Evolutionary conservation across 92 coral and sea anemone species (phyloP).

Genomic region (Nematostella vectensis): DNA sequence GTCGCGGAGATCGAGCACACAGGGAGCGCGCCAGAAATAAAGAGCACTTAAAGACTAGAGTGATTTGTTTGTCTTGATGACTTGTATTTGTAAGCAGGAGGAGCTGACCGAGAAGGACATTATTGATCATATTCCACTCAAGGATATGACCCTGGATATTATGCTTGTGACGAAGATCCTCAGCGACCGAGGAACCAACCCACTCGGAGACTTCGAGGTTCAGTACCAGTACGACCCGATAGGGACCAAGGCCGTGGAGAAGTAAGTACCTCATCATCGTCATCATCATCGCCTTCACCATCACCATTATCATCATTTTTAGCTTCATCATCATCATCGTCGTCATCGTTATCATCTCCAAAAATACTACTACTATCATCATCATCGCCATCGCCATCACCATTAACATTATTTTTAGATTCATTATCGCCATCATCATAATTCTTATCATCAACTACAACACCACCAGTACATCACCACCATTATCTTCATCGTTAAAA

Average conservation of each 20-base stretch:
- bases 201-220: constrained; percentile 93
- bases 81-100: constrained; percentile 22
- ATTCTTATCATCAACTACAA: too few relatives aligned
- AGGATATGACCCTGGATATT: constrained; percentile 93
- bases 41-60: too few relatives aligned
- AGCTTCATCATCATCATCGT: neutral
- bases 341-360: neutral
- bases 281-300: neutral
- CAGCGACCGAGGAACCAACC: constrained; percentile 95
- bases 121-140: constrained; percentile 71
- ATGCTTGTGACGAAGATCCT: constrained; percentile 98
- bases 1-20: too few relatives aligned
- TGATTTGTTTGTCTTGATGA: too few relatives aligned
- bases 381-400: too few relatives aligned
- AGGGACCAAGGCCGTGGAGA: constrained; percentile 72
- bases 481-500: too few relatives aligned
- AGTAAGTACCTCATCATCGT: constrained; percentile 33
- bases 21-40: too few relatives aligned
- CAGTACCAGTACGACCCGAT: constrained; percentile 90
- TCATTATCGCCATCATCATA: neutral
- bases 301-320: neutral
- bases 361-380: too few relatives aligned
- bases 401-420: neutral
- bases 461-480: too few relatives aligned
- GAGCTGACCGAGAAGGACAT: constrained; percentile 76